These are phyloP conservation scores for Rhynchonycteris naso DNA, from an alignment of 2,797 vertebrate genomes.

Conservation along the genomic window DNA sequence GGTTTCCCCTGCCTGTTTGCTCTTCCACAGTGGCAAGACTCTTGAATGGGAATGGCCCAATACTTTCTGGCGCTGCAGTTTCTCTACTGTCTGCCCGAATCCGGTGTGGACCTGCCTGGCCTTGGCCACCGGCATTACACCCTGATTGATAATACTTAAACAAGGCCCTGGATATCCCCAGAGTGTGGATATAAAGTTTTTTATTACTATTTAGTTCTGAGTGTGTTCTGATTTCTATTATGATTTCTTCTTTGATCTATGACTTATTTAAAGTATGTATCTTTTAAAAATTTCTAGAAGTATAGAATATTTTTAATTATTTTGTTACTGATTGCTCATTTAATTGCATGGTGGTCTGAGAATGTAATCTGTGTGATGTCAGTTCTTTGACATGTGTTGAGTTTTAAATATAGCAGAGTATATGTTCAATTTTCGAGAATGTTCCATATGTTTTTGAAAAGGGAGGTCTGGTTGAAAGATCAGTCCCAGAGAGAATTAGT, in stretches of 20 bases:
- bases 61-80: too few relatives aligned
- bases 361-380: neutral
- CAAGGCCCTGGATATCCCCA: neutral
- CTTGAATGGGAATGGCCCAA: too few relatives aligned
- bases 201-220: neutral
- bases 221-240: conserved; percentile 2
- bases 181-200: neutral
- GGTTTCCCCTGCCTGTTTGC: too few relatives aligned
- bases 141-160: neutral
- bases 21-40: too few relatives aligned
- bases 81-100: too few relatives aligned
- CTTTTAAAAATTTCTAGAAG: neutral
- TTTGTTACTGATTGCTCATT: conserved; percentile 1
- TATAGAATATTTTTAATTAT: neutral
- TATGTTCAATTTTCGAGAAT: neutral
- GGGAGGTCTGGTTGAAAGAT: neutral
- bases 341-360: neutral
- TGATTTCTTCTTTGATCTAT: neutral
- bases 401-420: neutral
- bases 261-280: neutral
- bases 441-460: neutral
- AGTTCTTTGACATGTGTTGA: neutral
- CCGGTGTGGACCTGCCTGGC: too few relatives aligned
- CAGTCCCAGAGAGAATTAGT: neutral
- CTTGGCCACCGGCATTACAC: too few relatives aligned